A percentile compares a stretch with the other conserved stretches of the same genome.
Evolutionary conservation across 2,113 vertebrate genomes (phyloP).

Genomic region (Thamnaconus septentrionalis): DNA sequence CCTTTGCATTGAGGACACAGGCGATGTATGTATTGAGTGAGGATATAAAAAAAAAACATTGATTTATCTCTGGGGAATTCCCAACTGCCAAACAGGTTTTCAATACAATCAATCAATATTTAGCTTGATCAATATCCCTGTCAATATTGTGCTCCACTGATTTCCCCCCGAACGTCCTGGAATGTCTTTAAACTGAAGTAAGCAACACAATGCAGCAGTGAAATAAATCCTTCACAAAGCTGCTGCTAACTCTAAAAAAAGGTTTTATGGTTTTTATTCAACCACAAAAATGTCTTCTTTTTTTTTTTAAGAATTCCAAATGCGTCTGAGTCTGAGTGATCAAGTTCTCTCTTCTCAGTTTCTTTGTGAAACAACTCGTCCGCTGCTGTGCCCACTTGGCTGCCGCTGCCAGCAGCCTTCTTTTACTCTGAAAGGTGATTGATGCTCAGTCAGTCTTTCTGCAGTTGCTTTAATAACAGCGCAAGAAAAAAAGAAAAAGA

Average conservation of each 20-base stretch:
- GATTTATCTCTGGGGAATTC: too few relatives aligned
- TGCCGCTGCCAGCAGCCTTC: too few relatives aligned
- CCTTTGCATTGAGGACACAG: neutral
- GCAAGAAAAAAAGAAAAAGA: neutral
- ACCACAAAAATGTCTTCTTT: conserved; percentile 13
- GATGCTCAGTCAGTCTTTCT: conserved; percentile 6
- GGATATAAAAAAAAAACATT: too few relatives aligned
- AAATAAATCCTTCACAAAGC: neutral
- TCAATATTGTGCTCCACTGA: too few relatives aligned
- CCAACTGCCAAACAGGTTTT: too few relatives aligned
- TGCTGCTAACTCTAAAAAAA: conserved; percentile 6
- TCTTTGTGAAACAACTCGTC: too few relatives aligned
- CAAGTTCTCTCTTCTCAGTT: conserved; percentile 3
- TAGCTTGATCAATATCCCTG: too few relatives aligned
- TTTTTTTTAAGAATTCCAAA: conserved; percentile 12
- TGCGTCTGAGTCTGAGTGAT: neutral
- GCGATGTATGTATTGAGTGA: too few relatives aligned
- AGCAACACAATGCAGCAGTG: neutral
- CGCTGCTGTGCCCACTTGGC: too few relatives aligned
- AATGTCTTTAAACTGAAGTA: neutral
- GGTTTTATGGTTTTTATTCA: conserved; percentile 30
- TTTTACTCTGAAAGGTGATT: neutral
- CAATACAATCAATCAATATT: too few relatives aligned
- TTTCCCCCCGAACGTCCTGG: too few relatives aligned
- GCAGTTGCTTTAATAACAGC: neutral